These are phyloP conservation scores for Gorsachius goisagi DNA, from an alignment of 2,113 vertebrate genomes.

Conservation along the genomic window DNA sequence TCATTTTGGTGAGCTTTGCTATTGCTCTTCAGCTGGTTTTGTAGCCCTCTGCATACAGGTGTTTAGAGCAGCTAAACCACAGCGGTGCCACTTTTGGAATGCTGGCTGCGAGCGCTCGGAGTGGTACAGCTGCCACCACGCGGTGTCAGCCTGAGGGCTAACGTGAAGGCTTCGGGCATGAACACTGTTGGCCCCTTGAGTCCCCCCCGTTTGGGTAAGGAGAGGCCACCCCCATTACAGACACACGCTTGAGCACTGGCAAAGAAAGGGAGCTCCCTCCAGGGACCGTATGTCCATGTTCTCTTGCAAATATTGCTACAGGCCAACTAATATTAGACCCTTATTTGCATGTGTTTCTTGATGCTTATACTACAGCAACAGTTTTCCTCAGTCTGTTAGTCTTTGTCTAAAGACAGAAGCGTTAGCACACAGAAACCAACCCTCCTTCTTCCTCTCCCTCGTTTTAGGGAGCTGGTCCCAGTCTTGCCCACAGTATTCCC, in stretches of 20 bases:
- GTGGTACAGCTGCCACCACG: neutral
- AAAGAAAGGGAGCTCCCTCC: neutral
- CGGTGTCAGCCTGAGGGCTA: neutral
- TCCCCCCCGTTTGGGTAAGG: neutral
- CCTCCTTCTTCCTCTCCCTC: neutral
- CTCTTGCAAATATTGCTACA: neutral
- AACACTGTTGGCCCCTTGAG: neutral
- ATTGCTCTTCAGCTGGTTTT: neutral
- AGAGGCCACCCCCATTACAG: fast-evolving
- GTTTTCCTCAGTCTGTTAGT: neutral
- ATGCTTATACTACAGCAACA: neutral
- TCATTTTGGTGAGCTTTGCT: neutral
- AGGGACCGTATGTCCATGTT: neutral
- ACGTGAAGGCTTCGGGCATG: neutral
- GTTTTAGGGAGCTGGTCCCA: neutral
- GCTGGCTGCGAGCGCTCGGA: neutral
- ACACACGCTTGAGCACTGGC: neutral
- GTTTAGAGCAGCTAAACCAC: neutral
- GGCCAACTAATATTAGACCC: neutral
- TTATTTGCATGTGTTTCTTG: neutral
- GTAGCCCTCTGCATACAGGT: neutral
- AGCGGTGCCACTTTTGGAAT: neutral
- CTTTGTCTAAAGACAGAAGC: neutral
- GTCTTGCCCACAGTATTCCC: neutral
- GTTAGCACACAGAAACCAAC: neutral